These are phyloP conservation scores for Ylistrum balloti DNA, from an alignment of 1,140 invertebrate genomes.

Conservation along the genomic window DNA sequence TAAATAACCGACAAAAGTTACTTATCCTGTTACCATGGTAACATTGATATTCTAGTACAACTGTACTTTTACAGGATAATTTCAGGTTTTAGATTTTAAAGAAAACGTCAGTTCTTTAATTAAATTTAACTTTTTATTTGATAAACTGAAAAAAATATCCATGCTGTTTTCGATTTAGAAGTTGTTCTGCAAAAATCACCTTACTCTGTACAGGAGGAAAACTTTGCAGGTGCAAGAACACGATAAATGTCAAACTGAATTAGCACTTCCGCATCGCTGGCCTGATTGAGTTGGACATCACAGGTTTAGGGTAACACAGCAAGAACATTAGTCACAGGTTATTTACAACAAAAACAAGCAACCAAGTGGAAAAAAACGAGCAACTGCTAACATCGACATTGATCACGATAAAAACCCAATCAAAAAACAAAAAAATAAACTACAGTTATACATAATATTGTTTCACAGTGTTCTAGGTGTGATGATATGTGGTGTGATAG, in stretches of 20 bases:
- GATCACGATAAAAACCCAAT: background rate
- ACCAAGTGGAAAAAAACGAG: constrained; percentile 16
- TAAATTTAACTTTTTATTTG: background rate
- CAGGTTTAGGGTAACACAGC: background rate
- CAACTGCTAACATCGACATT: background rate
- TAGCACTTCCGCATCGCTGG: background rate
- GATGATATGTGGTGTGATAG: background rate
- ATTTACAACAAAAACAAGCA: constrained; percentile 31
- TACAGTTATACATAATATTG: too few relatives aligned
- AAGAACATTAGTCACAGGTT: background rate
- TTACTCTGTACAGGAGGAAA: background rate
- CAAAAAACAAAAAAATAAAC: background rate
- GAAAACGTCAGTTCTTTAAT: background rate
- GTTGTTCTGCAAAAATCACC: background rate
- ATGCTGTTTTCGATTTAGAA: constrained; percentile 12
- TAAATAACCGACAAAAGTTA: too few relatives aligned
- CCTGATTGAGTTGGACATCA: constrained; percentile 23
- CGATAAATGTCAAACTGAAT: constrained; percentile 33
- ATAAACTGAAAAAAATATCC: background rate
- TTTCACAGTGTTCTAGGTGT: too few relatives aligned
- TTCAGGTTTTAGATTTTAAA: background rate
- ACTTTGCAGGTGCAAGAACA: constrained; percentile 33
- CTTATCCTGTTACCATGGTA: too few relatives aligned
- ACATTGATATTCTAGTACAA: background rate
- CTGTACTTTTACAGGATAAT: background rate